Evolutionary conservation across 2,888 invertebrate species (phyloP), one percentile per base, ranked within the genome.

Genomic region (Agrochola lota): DNA sequence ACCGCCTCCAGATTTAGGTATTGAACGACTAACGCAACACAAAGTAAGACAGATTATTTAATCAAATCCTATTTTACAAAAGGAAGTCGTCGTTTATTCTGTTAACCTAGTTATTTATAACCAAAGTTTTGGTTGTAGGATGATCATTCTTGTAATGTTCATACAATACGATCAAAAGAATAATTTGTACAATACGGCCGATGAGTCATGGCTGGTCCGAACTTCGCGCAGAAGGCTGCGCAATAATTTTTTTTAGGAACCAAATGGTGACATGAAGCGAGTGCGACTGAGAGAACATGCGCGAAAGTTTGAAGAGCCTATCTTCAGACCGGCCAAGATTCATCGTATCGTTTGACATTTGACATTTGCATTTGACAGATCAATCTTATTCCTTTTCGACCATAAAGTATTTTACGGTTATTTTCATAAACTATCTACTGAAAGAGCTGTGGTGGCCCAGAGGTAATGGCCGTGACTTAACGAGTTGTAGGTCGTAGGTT

Each of bases 1-100:
- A 46, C 43, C 55, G 74, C 74, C 57, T 80, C 26, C 64, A 59
- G 26, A 20, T 35, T 79, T 55, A 46, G 46, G 46, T 46, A 26
- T 62, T 9, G 55, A 55, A 52, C 17, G 35, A 59, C 15, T 6
- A 12, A 59, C 43, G 17, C 49, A 64, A 43, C 57, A 35, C 52
- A 60, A 60, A 26, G 64, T 52, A 46, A 76, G 26, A 55, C 3
- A 52, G 9, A 81, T 78, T 78, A 78, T 79, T 67, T 46, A 82
- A 79, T 79, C 59, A 46, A 55, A 60, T 35, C 17, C 78, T 46
- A 60, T 77, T 82, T 55, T 52, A 67, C 15, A 12, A 5, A 66
- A 46, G 79, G 79, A 79, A 60, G 66, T 55, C 6, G 78, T 35
- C 83, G 78, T 20, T 79, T 60, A 79, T 77, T 59, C 46, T 77